Conservation (phyloP, 2,113 vertebrate genomes). For the Nipponia nippon region DNA sequence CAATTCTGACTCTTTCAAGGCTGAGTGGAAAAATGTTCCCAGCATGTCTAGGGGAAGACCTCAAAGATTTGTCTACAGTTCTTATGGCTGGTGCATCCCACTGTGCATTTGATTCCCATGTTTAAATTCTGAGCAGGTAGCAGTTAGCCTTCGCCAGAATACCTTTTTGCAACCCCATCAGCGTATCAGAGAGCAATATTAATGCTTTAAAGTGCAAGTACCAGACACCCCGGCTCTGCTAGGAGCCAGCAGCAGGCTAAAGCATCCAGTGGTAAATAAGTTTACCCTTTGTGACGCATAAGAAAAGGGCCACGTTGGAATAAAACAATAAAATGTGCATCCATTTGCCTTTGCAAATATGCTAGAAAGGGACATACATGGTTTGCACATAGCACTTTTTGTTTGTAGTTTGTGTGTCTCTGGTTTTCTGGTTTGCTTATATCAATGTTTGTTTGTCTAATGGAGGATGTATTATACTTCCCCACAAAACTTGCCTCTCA, state of each 20-base stretch:
- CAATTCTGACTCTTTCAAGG: background rate
- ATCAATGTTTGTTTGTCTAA: background rate
- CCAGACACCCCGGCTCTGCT: background rate
- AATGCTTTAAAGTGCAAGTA: background rate
- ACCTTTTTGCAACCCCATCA: background rate
- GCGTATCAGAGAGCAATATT: constrained; percentile 1
- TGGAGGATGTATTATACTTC: background rate
- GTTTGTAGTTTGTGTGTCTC: background rate
- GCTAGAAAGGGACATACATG: background rate
- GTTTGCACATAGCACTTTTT: background rate
- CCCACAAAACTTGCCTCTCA: background rate
- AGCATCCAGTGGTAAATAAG: background rate
- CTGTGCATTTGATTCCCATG: background rate
- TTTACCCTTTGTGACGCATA: background rate
- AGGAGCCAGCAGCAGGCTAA: background rate
- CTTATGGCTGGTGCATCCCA: background rate
- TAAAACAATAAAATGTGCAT: background rate
- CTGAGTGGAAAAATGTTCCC: constrained; percentile 21
- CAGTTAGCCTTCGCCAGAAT: background rate
- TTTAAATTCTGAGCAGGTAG: constrained; percentile 30
- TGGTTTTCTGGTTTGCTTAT: background rate
- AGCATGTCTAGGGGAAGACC: background rate
- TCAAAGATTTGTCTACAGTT: background rate
- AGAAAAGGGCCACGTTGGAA: background rate
- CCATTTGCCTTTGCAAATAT: background rate